These are phyloP conservation scores for Coregonus sp. DNA, from an alignment of 2,797 vertebrate species.

Conservation along the genomic window DNA sequence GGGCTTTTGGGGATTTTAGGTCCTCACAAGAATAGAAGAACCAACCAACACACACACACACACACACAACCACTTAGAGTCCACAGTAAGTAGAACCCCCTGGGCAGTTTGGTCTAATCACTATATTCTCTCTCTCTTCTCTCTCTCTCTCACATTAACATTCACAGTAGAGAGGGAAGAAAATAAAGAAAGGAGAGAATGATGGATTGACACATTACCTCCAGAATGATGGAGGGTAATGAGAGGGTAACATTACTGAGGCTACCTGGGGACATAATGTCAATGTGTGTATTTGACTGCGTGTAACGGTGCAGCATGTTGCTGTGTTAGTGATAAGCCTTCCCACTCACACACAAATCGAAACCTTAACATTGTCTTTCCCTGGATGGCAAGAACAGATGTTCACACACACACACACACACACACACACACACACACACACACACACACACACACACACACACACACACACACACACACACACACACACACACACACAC, in stretches of 20 bases:
- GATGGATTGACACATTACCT: too few relatives aligned
- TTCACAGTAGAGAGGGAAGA: background rate
- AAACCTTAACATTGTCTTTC: background rate
- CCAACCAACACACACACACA: background rate
- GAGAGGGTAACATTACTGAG: too few relatives aligned
- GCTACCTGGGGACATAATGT: too few relatives aligned
- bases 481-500: constrained; percentile 5
- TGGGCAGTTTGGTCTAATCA: too few relatives aligned
- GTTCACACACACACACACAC: background rate
- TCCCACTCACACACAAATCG: background rate
- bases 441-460: constrained; percentile 1
- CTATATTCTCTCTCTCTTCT: background rate
- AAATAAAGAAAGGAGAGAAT: too few relatives aligned
- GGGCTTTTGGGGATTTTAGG: too few relatives aligned
- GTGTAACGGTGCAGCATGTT: background rate
- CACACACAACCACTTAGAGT: too few relatives aligned
- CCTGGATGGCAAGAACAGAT: background rate
- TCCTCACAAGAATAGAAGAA: too few relatives aligned
- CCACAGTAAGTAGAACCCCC: too few relatives aligned
- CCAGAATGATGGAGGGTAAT: too few relatives aligned
- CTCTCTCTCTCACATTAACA: background rate
- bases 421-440: constrained; percentile 9
- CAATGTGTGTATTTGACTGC: background rate
- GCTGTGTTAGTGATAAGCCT: background rate
- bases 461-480: background rate